Evolutionary conservation across 2,797 vertebrate species (phyloP), one percentile per base, ranked within the genome.

Genomic region (Poeciliopsis paucimaculata): DNA sequence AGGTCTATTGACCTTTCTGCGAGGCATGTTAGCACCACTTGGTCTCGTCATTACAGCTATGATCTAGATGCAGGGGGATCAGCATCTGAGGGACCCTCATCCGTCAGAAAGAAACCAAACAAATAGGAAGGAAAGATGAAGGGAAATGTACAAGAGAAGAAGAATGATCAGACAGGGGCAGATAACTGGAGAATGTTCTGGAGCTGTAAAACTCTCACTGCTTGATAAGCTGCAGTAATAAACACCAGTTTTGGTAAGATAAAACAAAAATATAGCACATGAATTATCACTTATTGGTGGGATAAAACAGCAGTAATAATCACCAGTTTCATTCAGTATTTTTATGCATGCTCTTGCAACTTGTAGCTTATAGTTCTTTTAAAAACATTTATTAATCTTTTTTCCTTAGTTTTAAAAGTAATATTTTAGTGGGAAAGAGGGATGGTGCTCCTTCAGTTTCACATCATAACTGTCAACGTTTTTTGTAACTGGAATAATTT

Each of bases 1-100:
- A 57, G 86, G 84, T 85, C 87, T 87, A 87, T 90, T 94, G 94
- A 94, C 92, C 93, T 93, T 93, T 93, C 90, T 88, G 79, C 76
- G 85, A 88, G 81, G 85, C 86, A 82, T 90, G 91, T 91, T 92
- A 88, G 88, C 82, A 70, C 76, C 83, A 82, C 82, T 89, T 87
- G 88, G 84, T 79, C 81, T n/a, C 46, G 84, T 89, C 84, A 76
- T 92, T 85, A 89, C 70, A 86, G 77, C 89, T 76, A 72, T 45
- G 80, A 83, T 90, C 86, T 85, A 86, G 88, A 83, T 80, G 86
- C 90, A 78, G 75, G 31, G 81, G 51, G 90, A 92, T 90, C 85
- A n/a, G 31, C 66, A 34, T 73, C 28, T 23, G 53, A 45, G 60
- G 84, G 76, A 49, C 41, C 16, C 28, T 66, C 76, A 86, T 90